Evolutionary conservation across 2,797 vertebrate species (phyloP), one percentile per base, ranked within the genome.

Genomic region (Apogon hyalosoma): DNA sequence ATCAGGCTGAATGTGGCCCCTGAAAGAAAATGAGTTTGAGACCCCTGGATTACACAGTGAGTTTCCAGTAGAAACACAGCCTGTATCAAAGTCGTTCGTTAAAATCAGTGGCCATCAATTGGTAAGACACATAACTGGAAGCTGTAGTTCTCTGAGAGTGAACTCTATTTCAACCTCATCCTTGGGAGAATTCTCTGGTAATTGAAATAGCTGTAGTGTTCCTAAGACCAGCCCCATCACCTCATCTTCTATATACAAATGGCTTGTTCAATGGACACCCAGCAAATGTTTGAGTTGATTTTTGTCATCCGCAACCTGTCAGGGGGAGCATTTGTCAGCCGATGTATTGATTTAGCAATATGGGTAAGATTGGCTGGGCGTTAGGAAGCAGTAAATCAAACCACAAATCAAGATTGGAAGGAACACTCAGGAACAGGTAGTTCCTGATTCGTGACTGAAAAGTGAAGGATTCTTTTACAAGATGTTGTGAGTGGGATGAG

Each of bases 281-380:
- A 71, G 84, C 78, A 88, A 92, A 92, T 88, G 90, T 92, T 90
- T 84, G 71, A 90, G 90, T 85, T 90, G 86, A 92, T 91, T 93
- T 91, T 91, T 56, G 80, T 87, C 84, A 75, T 75, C 77, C 50
- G 7, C 83, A 75, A 82, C 92, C 90, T 81, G 84, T 92, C 93
- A 87, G 52, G 57, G 45, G 28, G 68, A 84, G 62, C 90, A 91
- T 92, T 92, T 60, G 80, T 93, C 93, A 88, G 83, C 46, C 52
- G 73, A 47, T 61, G 12, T 91, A 94, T 94, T 88, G 93, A 94
- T 94, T 93, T 85, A 92, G 89, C 90, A 91, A 90, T 92, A 85
- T 56, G 73, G 58, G 61, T 42, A 80, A 93, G 90, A 93, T 93
- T 92, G 93, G 89, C 90, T 75, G 64, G 86, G 90, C 89, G 90